Conservation (phyloP, 2,888 invertebrate species). For the Glaucopsyche alexis region DNA sequence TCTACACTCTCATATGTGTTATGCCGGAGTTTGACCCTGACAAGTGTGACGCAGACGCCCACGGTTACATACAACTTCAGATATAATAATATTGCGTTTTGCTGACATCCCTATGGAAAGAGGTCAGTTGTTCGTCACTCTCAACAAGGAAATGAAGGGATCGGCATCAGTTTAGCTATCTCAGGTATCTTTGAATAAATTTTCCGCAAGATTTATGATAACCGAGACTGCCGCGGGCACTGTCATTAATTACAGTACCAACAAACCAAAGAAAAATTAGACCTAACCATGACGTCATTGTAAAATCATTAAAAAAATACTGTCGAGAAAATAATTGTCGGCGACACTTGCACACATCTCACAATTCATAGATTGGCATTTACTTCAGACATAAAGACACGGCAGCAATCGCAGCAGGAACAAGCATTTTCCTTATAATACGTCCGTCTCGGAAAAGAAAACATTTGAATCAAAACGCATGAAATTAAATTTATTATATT, state of each 20-base stretch:
- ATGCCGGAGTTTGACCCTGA: constrained; percentile 16
- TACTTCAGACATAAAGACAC: constrained; percentile 23
- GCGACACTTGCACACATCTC: constrained; percentile 34
- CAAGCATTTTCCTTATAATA: constrained; percentile 12
- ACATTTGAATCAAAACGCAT: not conserved
- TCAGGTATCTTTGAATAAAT: constrained; percentile 36
- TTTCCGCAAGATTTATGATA: constrained; percentile 32
- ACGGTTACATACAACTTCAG: constrained; percentile 11
- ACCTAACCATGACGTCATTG: constrained; percentile 24
- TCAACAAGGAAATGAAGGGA: constrained; percentile 34
- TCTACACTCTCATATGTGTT: not conserved
- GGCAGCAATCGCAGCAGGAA: constrained; percentile 18
- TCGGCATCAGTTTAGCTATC: constrained; percentile 36
- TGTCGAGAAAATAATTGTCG: constrained; percentile 32
- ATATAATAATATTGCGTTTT: constrained; percentile 5
- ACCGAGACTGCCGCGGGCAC: constrained; percentile 33
- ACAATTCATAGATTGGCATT: constrained; percentile 30
- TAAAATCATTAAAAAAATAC: constrained; percentile 29
- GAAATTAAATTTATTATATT: not conserved
- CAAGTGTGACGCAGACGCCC: constrained; percentile 10
- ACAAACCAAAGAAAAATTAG: constrained; percentile 30
- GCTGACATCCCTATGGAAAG: constrained; percentile 6
- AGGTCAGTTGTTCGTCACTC: constrained; percentile 26
- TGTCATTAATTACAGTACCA: constrained; percentile 32
- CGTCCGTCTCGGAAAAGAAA: not conserved